Base-by-base conservation (phyloP, 2,797 vertebrate species). In the Merluccius polli region DNA sequence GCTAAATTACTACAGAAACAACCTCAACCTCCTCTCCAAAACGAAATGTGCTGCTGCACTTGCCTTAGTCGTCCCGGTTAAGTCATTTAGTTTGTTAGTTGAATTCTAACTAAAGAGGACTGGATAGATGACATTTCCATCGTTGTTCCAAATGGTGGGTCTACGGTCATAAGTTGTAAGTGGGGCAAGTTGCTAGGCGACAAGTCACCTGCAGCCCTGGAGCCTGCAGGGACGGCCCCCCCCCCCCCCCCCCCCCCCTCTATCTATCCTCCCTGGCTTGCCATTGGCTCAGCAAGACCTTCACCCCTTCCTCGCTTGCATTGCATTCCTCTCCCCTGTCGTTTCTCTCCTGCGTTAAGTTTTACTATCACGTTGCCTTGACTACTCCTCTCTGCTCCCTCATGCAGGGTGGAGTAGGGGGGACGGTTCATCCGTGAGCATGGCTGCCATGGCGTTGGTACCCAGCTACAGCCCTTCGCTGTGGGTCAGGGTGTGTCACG, bases 401-500 rank as follows among this genome's bases (percentile, higher is more conserved):
- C 9, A 44, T 6, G 3, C 85, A 91, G 89, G 87, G 87, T 80
- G 88, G 85, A 86, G 83, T 82, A 88, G 78, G 83, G 84, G 79
- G 29, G 59, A 48, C 52, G 16, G 12, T 84, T 70, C 83, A 83
- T 82, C 76, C 87, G 83, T 79, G 78, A 88, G 84, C 83, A 93
- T 93, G 92, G 91, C 91, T 86, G 89, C 92, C 86, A 92, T 94
- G 90, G 87, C 92, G 75, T 91, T 89, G 3, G 92, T 94, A 74
- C 93, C 94, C 85, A 93, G 92, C 89, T 95, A 95, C 81, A 83
- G 84, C 85, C 92, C 94, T 67, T 95, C 94, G 0, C 83, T 94
- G 79, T 95, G 94, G 94, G 94, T 95, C 81, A 90, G 90, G 77
- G 29, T 95, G 87, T 95, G 94, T 86, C 94, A 95, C 41, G 91